Evolutionary conservation across 2,888 invertebrate species (phyloP).

Genomic region (Deroplatys truncata): DNA sequence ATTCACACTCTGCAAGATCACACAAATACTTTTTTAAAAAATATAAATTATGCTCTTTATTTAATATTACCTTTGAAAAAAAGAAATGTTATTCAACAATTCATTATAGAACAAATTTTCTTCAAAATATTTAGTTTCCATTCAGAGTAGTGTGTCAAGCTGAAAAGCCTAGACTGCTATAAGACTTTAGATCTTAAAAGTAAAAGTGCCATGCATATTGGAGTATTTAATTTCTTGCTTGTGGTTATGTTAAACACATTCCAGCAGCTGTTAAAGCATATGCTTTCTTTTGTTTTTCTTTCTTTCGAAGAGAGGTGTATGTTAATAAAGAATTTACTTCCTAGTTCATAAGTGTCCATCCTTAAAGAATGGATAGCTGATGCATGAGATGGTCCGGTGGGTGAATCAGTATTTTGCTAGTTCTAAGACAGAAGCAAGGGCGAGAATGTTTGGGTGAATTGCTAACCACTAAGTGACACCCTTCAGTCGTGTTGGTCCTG

Average conservation of each 20-base stretch:
- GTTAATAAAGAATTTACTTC: background rate
- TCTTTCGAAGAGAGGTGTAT: background rate
- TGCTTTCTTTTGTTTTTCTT: background rate
- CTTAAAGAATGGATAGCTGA: background rate
- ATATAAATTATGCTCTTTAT: no score
- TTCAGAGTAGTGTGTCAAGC: no score
- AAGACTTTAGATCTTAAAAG: background rate
- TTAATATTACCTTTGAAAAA: no score
- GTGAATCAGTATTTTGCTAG: slow-evolving; percentile 9
- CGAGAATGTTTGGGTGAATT: slow-evolving; percentile 15
- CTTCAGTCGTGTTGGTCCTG: slow-evolving; percentile 4
- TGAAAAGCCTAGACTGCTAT: no score
- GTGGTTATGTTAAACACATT: background rate
- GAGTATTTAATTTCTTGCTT: background rate
- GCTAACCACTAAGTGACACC: background rate
- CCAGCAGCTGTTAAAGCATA: background rate
- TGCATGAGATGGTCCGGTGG: background rate
- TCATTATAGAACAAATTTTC: no score
- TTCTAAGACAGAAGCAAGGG: background rate
- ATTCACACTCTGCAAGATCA: background rate
- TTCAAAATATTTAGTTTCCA: no score
- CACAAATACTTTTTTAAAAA: no score
- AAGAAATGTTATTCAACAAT: no score
- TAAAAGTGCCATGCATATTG: background rate
- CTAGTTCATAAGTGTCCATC: background rate